Evolutionary conservation across 2,113 vertebrate species (phyloP), one percentile per base, ranked within the genome.

Genomic region (Ellobius talpinus): DNA sequence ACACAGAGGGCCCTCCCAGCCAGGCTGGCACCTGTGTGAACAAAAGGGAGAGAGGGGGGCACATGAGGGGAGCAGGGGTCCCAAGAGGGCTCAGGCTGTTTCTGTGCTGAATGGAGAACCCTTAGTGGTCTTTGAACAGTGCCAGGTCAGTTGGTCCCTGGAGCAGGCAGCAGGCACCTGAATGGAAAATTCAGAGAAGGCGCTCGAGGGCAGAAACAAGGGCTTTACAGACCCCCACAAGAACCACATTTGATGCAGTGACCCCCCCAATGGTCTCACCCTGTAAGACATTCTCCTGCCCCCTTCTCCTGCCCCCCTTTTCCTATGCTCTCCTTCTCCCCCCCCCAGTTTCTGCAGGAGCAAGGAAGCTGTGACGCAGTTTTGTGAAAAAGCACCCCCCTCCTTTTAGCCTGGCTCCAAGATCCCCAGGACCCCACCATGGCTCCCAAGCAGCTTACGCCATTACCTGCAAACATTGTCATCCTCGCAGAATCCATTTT

Each of bases 1-100:
- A 94, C 99, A 99, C 61, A 98, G 97, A 79, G 98, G 98, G 29
- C 99, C 99, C 93, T 99, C 98, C 99, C 99, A 99, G 47, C 99
- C 99, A 26, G 99, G 97, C 58, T 99, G 99, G 96, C 99, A 99
- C 98, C 99, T 99, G 98, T 77, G 96, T 98, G 96, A 89, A 92
- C 94, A 70, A 74, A 31, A 39, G 5, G 29, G 70, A n/a, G 26
- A 94, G 50, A 72, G 2, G 36, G 45, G 63, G 39, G 13, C 45
- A 0, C 0, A 0, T 61, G 89, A 92, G n/a, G 65, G 10, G 50
- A 33, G 36, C n/a, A 23, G 17, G 65, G 31, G 39, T 45, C 5
- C 21, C 58, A 0, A 47, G 29, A 68, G 70, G 12, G 50, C 52
- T 45, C 3, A 10, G n/a, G 61, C 29, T 58, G 63, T 91, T 61